Base-by-base conservation (phyloP, 1,140 invertebrate species). In the Augochlora pura region DNA sequence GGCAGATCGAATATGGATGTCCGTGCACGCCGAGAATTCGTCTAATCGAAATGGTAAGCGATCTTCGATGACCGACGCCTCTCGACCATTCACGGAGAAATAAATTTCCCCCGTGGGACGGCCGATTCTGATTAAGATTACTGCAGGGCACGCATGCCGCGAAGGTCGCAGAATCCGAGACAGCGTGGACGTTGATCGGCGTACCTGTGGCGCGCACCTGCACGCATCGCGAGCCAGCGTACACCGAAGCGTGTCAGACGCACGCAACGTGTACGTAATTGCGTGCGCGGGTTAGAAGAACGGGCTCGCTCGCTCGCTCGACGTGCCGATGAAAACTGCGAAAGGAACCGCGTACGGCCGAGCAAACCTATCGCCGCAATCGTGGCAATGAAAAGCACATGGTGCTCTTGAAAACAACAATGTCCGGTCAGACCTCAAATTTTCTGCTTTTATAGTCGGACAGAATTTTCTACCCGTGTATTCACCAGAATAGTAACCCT, bases 221-320 rank as follows among this genome's bases (percentile, higher is more conserved):
- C 72, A 21, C 54, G 72, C 78, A 38, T 82, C 75, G 68, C 83
- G 32, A 69, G 67, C 49, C 46, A n/a, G 49, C 49, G 74, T 80
- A 74, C 75, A 75, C 67, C 77, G 68, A 81, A 75, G 23, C 72
- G 72, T 80, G 72, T 57, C 72, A 74, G 25, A 39, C 69, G 72
- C 74, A 52, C 49, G 6, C n/a, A 32, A n/a, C 54, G 21, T 57
- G 49, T 80, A 82, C 77, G 80, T 77, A 82, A 80, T 63, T 62
- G 70, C 60, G 71, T 75, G 83, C 83, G 80, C 83, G 80, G 83
- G 75, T 82, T 67, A 38, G n/a, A n/a, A 21, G 59, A 75, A 77
- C 65, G 66, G 77, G 46, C 54, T 57, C 59, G 42, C 76, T 57
- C 59, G 42, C 76, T 27, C 42, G 42, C 14, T 27, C 18, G 42